Evolutionary conservation across 2,113 vertebrate species (phyloP), one percentile per base, ranked within the genome.

Genomic region (Craseonycteris thonglongyai): DNA sequence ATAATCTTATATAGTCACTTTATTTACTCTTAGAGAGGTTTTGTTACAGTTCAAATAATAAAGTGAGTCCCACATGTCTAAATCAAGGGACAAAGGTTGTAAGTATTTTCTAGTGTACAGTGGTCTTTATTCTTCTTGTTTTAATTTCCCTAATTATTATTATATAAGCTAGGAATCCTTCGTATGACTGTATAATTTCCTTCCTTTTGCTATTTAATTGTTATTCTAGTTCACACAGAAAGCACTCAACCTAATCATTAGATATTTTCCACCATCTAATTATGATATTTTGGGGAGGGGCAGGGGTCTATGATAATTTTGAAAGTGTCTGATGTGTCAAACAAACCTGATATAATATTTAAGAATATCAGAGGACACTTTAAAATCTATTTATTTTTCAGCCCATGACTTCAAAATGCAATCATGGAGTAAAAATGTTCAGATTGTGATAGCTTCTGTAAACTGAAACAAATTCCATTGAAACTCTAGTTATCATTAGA

Each of bases 341-440:
- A 86, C 21, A 89, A 90, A 93, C 76, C 21, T 90, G 90, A 90
- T 92, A 88, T 63, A 91, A 58, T 88, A 66, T 56, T 88, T 88
- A 58, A 24, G 26, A 75, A 69, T 76, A 33, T 90, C 54, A 94
- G 74, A 95, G 40, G 42, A 84, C n/a, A 72, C 58, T 83, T 95
- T 45, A 72, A 68, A 89, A 69, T 93, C n/a, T 68, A 38, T 68
- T 74, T 90, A 71, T 86, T 93, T 96, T 89, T 80, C 54, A 88
- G 59, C 14, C 56, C 16, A 56, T 81, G 68, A 58, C 61, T 81
- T 94, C 42, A 54, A 94, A 95, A 87, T 72, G 66, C 21, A 85
- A 69, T 81, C 56, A 51, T 22, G 30, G 71, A 33, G 47, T 76
- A 68, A 92, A 97, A 96, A 65, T 87, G 59, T 78, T 84, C 42